Base-by-base conservation (phyloP, 2,888 invertebrate species). In the Pollenia griseotomentosa region DNA sequence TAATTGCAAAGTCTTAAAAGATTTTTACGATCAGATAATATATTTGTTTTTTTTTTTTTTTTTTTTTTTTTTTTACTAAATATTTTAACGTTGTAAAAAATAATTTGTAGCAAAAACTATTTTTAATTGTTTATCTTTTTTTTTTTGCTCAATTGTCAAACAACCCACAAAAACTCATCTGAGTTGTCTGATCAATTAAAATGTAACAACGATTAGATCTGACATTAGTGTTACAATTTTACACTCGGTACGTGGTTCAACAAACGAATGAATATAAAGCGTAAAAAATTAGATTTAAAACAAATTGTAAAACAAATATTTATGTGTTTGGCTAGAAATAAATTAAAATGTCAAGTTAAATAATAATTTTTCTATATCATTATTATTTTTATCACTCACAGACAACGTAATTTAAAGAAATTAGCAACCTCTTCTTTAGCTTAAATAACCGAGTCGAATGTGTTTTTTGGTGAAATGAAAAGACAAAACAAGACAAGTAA, bases 341-440 rank as follows among this genome's bases (percentile, higher is more conserved):
- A 80, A 19, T 70, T 40, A 55, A 57, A 73, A 79, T 79, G 33
- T 63, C 63, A 65, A 33, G 44, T 53, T 73, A 44, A 80, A 63
- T 71, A 55, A 73, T 51, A 46, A 53, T 46, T 55, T 80, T 33
- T 61, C 3, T 12, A 8, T 55, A 42, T 57, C 53, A 51, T 51
- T 70, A 65, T 66, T 57, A 57, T 55, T 57, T 68, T n/a, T 16
- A 46, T 46, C 57, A 57, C 14, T 57, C 44, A 53, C 16, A 46
- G 55, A 55, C 55, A 80, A 63, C 11, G 23, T 23, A 55, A 63
- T 63, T 55, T 71, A 71, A 63, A 48, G 33, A 78, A 80, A 71
- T 63, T 63, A 53, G 53, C 70, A 40, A 53, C 40, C 59, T 59
- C 57, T 44, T 61, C 53, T 68, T 42, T 33, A 3, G 40, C 7